phyloP scores from a whole-genome alignment of 2,113 vertebrate species.

The Ifrita kowaldi region DNA sequence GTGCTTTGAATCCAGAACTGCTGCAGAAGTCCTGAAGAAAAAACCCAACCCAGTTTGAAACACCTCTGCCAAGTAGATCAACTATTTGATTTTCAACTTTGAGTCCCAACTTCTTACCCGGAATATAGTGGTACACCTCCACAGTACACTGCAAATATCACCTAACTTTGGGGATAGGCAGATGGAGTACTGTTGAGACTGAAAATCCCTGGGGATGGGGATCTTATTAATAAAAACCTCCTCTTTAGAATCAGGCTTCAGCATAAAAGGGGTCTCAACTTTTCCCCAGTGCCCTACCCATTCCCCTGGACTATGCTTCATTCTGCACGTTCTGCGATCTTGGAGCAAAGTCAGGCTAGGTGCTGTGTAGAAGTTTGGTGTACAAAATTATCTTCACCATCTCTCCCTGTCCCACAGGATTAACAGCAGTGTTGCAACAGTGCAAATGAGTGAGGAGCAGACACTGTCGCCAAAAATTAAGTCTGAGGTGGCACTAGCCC shows the following conservation, averaged over 20 bases:
- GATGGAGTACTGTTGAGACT: background rate
- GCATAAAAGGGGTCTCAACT: background rate
- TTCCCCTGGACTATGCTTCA: background rate
- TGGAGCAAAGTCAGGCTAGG: background rate
- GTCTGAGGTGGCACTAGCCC: conserved; percentile 24
- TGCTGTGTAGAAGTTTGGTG: background rate
- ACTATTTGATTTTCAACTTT: background rate
- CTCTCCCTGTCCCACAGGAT: background rate
- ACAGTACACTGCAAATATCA: background rate
- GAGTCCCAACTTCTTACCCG: background rate
- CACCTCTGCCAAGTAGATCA: background rate
- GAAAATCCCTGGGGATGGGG: background rate
- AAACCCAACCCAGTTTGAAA: background rate
- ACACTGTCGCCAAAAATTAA: background rate
- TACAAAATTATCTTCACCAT: background rate
- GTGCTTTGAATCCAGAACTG: background rate
- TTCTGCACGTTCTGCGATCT: background rate
- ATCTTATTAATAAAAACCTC: background rate
- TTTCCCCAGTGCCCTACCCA: background rate
- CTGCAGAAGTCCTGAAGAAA: background rate
- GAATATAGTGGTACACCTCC: background rate
- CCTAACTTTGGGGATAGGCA: background rate
- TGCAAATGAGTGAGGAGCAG: background rate
- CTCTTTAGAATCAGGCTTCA: background rate
- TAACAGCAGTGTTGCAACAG: background rate